These are phyloP conservation scores for Oscheius sp. DNA, from an alignment of 2,888 invertebrate genomes.

Conservation along the genomic window DNA sequence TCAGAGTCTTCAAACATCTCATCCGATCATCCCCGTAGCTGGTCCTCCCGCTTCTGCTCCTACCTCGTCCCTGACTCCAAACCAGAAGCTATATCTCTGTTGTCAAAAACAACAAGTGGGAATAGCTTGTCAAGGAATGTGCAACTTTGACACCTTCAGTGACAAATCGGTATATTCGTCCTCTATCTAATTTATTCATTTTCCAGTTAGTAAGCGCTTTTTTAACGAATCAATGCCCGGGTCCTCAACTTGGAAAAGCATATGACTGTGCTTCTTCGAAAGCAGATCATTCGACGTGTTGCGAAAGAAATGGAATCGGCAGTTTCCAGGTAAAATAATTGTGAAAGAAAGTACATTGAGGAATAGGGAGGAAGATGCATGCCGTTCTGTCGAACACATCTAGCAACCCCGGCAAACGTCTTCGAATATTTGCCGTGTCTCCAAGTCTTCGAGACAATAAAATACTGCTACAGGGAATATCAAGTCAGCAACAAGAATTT, in stretches of 20 bases:
- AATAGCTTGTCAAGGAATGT: constrained; percentile 58
- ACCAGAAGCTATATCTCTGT: constrained; percentile 64
- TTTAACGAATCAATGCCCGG: constrained; percentile 65
- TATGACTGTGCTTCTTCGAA: constrained; percentile 66
- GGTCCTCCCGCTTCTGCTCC: background rate
- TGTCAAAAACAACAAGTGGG: constrained; percentile 61
- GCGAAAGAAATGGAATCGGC: constrained; percentile 53
- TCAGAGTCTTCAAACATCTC: background rate
- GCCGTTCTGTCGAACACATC: constrained; percentile 65
- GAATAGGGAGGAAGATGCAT: constrained; percentile 61
- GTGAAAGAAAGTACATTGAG: background rate
- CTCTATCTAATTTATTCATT: background rate
- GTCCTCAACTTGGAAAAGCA: constrained; percentile 64
- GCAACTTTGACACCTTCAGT: constrained; percentile 67
- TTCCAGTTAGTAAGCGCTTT: constrained; percentile 63
- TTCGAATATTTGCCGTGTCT: constrained; percentile 63
- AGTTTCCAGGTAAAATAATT: constrained; percentile 49
- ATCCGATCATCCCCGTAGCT: background rate
- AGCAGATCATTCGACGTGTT: constrained; percentile 61
- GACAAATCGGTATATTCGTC: constrained; percentile 68
- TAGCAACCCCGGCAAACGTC: constrained; percentile 63
- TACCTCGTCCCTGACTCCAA: constrained; percentile 50
- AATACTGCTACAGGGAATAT: constrained; percentile 53
- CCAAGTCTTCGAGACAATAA: constrained; percentile 53
- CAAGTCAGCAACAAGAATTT: constrained; percentile 61